Conservation (phyloP, 1,140 invertebrate species). For the Micrasema longulum region DNA sequence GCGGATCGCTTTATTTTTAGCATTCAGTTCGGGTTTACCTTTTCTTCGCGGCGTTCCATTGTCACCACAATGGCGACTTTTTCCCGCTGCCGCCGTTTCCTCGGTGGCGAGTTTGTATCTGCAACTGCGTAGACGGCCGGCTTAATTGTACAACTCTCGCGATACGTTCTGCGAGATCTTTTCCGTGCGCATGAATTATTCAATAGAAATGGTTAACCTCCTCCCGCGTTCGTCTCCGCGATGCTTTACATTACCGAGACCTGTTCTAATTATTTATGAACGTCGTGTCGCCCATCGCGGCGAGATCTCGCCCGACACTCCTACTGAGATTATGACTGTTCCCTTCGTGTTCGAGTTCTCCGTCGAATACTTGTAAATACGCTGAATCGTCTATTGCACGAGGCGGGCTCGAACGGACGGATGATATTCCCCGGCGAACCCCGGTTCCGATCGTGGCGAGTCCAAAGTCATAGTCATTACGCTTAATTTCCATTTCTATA, state of each 20-base stretch:
- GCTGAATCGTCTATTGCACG: slow-evolving; percentile 9
- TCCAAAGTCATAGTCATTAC: slow-evolving; percentile 11
- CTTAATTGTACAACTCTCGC: slow-evolving; percentile 10
- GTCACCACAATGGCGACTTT: slow-evolving; percentile 12
- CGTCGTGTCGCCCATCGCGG: slow-evolving; percentile 27
- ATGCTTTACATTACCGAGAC: slow-evolving; percentile 40
- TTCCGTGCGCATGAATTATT: slow-evolving; percentile 42
- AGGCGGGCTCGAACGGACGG: not conserved
- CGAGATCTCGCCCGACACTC: slow-evolving; percentile 26
- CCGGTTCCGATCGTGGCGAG: not conserved
- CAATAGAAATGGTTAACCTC: slow-evolving; percentile 41
- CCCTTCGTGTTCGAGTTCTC: slow-evolving; percentile 23
- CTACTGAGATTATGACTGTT: slow-evolving; percentile 25
- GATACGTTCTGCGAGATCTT: slow-evolving; percentile 37
- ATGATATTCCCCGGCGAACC: not conserved
- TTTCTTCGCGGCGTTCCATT: slow-evolving; percentile 30
- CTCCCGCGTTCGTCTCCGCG: slow-evolving; percentile 28
- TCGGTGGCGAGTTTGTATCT: not conserved
- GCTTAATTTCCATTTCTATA: not conserved
- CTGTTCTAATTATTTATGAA: slow-evolving; percentile 43
- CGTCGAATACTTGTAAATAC: slow-evolving; percentile 34
- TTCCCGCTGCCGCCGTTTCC: slow-evolving; percentile 14
- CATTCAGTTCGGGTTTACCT: slow-evolving; percentile 27
- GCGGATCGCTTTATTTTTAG: slow-evolving; percentile 35
- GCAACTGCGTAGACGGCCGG: not conserved